Base-by-base conservation (phyloP, 35 echinoderm and acorn worm genomes). In the Anneissia japonica region DNA sequence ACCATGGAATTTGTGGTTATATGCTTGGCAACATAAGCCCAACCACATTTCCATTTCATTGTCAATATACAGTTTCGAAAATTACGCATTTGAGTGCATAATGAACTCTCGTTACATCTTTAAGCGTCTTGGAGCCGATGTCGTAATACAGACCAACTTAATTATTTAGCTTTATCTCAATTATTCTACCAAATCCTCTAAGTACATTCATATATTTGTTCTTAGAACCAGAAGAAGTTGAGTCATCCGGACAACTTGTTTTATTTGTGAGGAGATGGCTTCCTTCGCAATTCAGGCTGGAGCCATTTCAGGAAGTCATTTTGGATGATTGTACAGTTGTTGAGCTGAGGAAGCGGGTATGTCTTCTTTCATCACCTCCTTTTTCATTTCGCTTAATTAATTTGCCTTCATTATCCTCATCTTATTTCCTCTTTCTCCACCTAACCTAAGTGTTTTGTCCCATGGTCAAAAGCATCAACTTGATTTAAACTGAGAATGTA, bases 301-400 rank as follows among this genome's bases (percentile, higher is more conserved):
- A 94, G 35, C 92, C 92, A 0, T 99, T 99, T 37, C 41, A 90
- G 32, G 96, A 99, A 51, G 84, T 99, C 9, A 83, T 93, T 34
- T 82, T 94, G 0, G 39, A 85, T 35, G 89, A 99, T 77, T 82
- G 85, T 72, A 99, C 89, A 14, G 89, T 94, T 4, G 38, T 37
- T 40, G 96, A 99, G 17, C 87, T 99, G 7, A 94, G 94, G 77
- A 87, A 89, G 84, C 80, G 75, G 89, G 96, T 94, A 76, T 45
- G 92, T 83, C 30, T 81, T 81, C 34, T 81, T 7, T 77, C 9
- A 77, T 77, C 33, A 77, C 10, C 3, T 37, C 31, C 33, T 4
- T 77, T 77, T 77, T 33, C 35, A 33, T 77, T 33, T 77, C 26
- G 4, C 30, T 37, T 32, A 77, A 64, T 64, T 64, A 23, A 64